Base-by-base conservation (phyloP, 2,888 invertebrate genomes). In the Syrista parreyssii region DNA sequence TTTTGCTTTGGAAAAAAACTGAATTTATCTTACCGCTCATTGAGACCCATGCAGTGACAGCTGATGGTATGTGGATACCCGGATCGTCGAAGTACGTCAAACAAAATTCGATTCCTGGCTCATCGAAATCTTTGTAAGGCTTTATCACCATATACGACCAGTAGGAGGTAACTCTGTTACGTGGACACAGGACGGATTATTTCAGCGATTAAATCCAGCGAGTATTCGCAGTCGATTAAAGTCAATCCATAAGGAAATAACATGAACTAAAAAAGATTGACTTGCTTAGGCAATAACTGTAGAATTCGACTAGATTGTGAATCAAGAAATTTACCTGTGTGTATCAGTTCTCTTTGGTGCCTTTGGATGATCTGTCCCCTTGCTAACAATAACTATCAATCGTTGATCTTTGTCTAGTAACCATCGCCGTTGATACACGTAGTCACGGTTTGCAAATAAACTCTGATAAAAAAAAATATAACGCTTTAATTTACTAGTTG, bases 1-100 rank as follows among this genome's bases (percentile, higher is more conserved):
- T 71, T 71, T 71, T 55, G 23, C 23, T 55, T 23, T n/a, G 33
- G 3, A 40, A 68, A 68, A 15, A 71, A 74, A 34, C 33, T 35
- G 68, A 76, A 68, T 40, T 12, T 35, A 35, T 82, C 85, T 84
- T 86, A 93, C 93, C 93, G 84, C 91, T 91, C 88, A 92, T 90
- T 15, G 93, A 92, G 23, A 93, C 96, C 97, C 97, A 97, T 0
- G 95, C 93, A 34, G 94, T 94, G 73, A 96, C 92, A 69, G 94
- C 93, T 12, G 95, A 93, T 0, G 97, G 96, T 85, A 97, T 94
- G 75, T 95, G 94, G 4, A 95, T 92, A 0, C 96, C 97, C 12
- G 97, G 97, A 92, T 97, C 96, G 89, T 97, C 97, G 91, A 95
- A 97, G 91, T 97, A 97, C 0, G 97, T 97, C 68, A 97, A 92